Evolutionary conservation across 2,113 vertebrate genomes (phyloP), one percentile per base, ranked within the genome.

Genomic region (Plectropomus leopardus): DNA sequence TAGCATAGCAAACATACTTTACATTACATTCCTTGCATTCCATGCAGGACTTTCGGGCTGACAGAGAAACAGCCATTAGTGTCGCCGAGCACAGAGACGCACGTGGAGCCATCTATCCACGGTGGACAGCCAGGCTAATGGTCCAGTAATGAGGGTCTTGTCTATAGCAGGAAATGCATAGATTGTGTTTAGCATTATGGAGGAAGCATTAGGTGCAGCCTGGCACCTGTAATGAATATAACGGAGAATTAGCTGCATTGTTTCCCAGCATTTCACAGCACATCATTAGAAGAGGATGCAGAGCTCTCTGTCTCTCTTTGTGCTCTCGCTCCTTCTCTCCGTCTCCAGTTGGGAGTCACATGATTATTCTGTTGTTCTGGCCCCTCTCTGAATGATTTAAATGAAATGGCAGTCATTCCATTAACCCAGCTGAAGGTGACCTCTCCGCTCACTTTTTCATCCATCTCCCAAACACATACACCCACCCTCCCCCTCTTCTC

Each of bases 351-450:
- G 17, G 40, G 57, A 80, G 42, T 60, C 53, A 16, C 63, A 48
- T 85, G 70, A 75, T 86, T 36, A 66, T 72, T 81, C 65, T 61
- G 76, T 51, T 82, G 67, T 66, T 72, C 51, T 3, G 69, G 40
- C 54, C 23, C 15, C 4, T 61, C 61, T 79, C 47, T 60, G 68
- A 74, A 54, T 69, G 69, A 78, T 82, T 78, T 79, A 34, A 85
- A 77, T 71, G 57, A 71, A 86, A 81, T 83, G 45, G 51, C 77
- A 77, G 72, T 84, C 66, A 67, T 78, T 77, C 76, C 85, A 83
- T 76, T 83, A 78, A 72, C 30, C 61, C 48, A 55, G 78, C 32
- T 74, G 48, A 61, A 87, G 84, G 80, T 90, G 77, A 80, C 85
- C 80, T 70, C 64, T 45, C 63, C 61, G 60, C 64, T 48, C 36